Evolutionary conservation across 2,797 vertebrate species (phyloP).

Genomic region (Mastacembelus armatus): DNA sequence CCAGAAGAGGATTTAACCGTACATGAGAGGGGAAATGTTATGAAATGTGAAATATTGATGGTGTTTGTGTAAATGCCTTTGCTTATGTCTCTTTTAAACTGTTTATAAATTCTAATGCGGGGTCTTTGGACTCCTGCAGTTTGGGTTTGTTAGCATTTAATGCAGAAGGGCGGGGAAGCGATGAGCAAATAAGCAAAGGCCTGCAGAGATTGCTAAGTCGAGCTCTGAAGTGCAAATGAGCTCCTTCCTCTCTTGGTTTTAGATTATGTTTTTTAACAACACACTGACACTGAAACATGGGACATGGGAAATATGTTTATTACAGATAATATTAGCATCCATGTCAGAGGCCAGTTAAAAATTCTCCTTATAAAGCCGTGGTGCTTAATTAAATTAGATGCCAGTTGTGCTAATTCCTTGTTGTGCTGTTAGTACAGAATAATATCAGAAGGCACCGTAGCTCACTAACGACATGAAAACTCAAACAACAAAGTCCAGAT

Average conservation of each 20-base stretch:
- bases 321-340: conserved; percentile 68
- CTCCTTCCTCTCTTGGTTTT: conserved; percentile 58
- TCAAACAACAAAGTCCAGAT: conserved; percentile 57
- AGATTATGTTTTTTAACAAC: conserved; percentile 64
- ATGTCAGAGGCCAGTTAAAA: conserved; percentile 46
- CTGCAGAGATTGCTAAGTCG: conserved; percentile 76
- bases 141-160: conserved; percentile 81
- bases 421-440: conserved; percentile 50
- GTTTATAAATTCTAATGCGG: conserved; percentile 85
- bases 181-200: conserved; percentile 82
- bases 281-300: conserved; percentile 55
- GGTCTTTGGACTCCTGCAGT: conserved; percentile 78
- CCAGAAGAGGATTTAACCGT: conserved; percentile 72
- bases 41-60: conserved; percentile 85
- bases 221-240: conserved; percentile 88
- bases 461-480: conserved; percentile 68
- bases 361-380: conserved; percentile 34
- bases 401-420: conserved; percentile 54
- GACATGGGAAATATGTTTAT: conserved; percentile 69
- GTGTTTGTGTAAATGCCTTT: conserved; percentile 85
- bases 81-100: conserved; percentile 79
- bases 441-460: conserved; percentile 36
- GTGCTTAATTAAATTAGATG: conserved; percentile 62
- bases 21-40: conserved; percentile 79
- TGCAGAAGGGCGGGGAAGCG: conserved; percentile 72